Evolutionary conservation across 2,797 vertebrate species (phyloP).

Genomic region (Myripristis murdjan): DNA sequence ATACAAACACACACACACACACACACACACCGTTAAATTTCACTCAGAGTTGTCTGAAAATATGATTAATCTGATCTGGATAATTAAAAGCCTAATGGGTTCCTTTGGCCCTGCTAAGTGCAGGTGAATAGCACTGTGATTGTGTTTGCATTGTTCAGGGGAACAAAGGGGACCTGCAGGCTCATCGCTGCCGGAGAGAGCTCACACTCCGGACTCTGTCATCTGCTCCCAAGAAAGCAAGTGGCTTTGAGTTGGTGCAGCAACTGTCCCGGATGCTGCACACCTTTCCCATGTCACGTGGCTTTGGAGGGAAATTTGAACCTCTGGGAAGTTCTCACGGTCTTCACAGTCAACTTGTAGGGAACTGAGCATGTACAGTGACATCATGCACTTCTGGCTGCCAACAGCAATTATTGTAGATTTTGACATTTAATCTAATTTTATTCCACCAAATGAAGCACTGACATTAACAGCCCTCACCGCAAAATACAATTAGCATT

Average conservation of each 20-base stretch:
- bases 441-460: too few species aligned
- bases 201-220: slow-evolving; percentile 21
- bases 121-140: slow-evolving; percentile 55
- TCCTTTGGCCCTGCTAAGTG: slow-evolving; percentile 51
- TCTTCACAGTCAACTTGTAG: too few species aligned
- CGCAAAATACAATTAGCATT: too few species aligned
- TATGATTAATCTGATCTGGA: slow-evolving; percentile 55
- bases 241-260: not conserved
- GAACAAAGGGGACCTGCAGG: slow-evolving; percentile 49
- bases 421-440: too few species aligned
- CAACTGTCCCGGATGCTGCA: too few species aligned
- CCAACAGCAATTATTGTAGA: too few species aligned
- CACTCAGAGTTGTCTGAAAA: slow-evolving; percentile 38
- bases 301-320: too few species aligned
- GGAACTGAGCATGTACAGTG: too few species aligned
- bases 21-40: slow-evolving; percentile 38
- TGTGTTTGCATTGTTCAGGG: slow-evolving; percentile 62
- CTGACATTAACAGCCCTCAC: too few species aligned
- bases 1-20: slow-evolving; percentile 16
- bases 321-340: too few species aligned
- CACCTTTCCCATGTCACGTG: too few species aligned
- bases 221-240: slow-evolving; percentile 14
- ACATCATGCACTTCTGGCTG: too few species aligned
- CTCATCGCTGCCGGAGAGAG: slow-evolving; percentile 46
- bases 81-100: slow-evolving; percentile 61